Evolutionary conservation across 53 echinoderm and acorn worm species (phyloP), one percentile per base, ranked within the genome.

Genomic region (Paracentrotus lividus): DNA sequence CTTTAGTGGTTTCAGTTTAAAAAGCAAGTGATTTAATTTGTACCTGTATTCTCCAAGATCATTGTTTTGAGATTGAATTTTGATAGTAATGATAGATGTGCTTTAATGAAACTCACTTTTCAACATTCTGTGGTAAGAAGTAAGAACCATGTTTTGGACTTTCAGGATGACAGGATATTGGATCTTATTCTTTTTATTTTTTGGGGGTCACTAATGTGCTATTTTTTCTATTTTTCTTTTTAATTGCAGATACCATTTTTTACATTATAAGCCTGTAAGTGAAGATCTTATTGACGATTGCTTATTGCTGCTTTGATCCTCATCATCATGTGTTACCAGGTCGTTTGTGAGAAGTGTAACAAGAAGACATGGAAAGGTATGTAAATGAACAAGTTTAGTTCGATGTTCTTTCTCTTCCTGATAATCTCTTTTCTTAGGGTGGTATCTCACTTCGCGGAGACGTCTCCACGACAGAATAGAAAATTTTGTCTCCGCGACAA

Each of bases 331-430:
- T 96, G 96, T 86, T 96, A 72, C 67, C 72, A 86, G 85, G 94
- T 91, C 23, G 91, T 51, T 49, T 96, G 96, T 86, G 86, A 93
- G 21, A 96, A 94, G 77, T 96, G 96, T 61, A 29, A 90, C 21
- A 96, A 96, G 86, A 52, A 24, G 18, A 96, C 96, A n/a, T 96
- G 96, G 96, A 96, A 96, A 94, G 96, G 96, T 96, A 42, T 36
- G 77, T 58, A 23, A 18, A 59, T 59, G 59, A 23, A 23, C 51
- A 51, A 51, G 51, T 51, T 51, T 51, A 51, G 12, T 51, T 51
- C 12, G 12, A 24, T 24, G 5, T 59, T 59, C 18, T 24, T n/a
- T 59, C 21, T 59, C 24, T 59, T 59, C 2, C 59, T 24, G 16
- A 18, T 59, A 15, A n/a, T 20, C 59, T 24, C 6, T n/a, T 2